Base-by-base conservation (phyloP, 1,140 invertebrate genomes). In the Aricia agestis region DNA sequence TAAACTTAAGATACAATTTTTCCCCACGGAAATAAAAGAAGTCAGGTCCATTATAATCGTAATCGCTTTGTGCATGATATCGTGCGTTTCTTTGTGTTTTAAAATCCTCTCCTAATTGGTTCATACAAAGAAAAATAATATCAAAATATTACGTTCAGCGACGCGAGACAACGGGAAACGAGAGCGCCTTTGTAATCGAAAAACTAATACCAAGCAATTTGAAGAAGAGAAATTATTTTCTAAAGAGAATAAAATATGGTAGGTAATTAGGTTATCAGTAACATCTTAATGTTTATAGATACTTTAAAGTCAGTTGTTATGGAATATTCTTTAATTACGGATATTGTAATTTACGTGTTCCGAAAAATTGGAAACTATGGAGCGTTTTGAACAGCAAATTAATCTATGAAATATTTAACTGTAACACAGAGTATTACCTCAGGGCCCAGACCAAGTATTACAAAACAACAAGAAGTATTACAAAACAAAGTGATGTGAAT, bases 121-220 rank as follows among this genome's bases (percentile, higher is more conserved):
- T 52, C 45, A 52, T 52, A 52, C 45, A 52, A 52, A 52, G 45
- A 52, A 52, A 52, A 52, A 52, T 52, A 52, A 52, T 52, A 52
- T 52, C 45, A 52, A 52, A 2, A 36, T 36, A 52, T 15, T 13
- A 52, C 45, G 45, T 15, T 52, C 45, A 11, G 45, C 45, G 13
- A 13, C 45, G 45, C 45, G 45, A 52, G 45, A 52, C 45, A 52
- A 52, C 45, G 45, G 45, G 45, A 36, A 36, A 36, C 36, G 36
- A 52, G 45, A 52, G 45, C 13, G 45, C 13, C 45, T 52, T 52
- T 52, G 45, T 52, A 52, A 52, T 52, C 45, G 45, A 52, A 52
- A 52, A 52, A 52, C 45, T 52, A 52, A 52, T 52, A 52, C 45
- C 45, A 15, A 13, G 45, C 45, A 52, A 52, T 52, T 15, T 15